A percentile compares a stretch with the other conserved stretches of the same genome.
phyloP scores from a whole-genome alignment of 2,888 invertebrate genomes.

The Tenthredo notha region DNA sequence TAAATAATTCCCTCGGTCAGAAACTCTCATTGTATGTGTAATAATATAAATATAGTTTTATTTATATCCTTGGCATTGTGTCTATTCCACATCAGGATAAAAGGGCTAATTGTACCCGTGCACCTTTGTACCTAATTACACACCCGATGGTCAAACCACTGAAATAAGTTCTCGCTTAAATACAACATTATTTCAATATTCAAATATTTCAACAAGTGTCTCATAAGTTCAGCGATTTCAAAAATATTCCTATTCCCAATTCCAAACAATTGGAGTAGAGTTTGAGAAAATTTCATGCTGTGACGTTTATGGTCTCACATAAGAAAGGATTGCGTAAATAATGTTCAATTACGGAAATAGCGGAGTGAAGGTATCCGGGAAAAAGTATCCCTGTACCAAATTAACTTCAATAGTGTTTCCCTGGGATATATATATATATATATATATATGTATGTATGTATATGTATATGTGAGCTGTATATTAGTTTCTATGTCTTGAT shows the following conservation, averaged over 20 bases:
- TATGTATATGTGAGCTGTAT: not conserved
- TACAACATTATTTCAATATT: not conserved
- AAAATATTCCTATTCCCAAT: not conserved
- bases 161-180: too few relatives aligned
- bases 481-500: constrained; percentile 3
- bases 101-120: not conserved
- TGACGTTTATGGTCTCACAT: not conserved
- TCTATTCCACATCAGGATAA: not conserved
- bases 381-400: constrained; percentile 29
- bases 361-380: not conserved
- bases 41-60: not conserved
- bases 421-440: not conserved
- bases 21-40: not conserved
- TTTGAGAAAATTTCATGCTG: not conserved
- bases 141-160: not conserved
- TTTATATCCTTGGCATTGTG: not conserved
- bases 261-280: not conserved
- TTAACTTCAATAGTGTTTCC: constrained; percentile 22
- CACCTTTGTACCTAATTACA: not conserved
- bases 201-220: not conserved
- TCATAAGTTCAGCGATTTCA: not conserved
- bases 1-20: not conserved
- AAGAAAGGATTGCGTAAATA: not conserved
- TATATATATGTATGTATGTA: not conserved
- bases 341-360: not conserved